Percentiles rank a stretch among this genome's conserved stretches.
These are phyloP conservation scores for Venustaconcha ellipsiformis DNA, from an alignment of 1,140 invertebrate genomes.

Conservation along the genomic window DNA sequence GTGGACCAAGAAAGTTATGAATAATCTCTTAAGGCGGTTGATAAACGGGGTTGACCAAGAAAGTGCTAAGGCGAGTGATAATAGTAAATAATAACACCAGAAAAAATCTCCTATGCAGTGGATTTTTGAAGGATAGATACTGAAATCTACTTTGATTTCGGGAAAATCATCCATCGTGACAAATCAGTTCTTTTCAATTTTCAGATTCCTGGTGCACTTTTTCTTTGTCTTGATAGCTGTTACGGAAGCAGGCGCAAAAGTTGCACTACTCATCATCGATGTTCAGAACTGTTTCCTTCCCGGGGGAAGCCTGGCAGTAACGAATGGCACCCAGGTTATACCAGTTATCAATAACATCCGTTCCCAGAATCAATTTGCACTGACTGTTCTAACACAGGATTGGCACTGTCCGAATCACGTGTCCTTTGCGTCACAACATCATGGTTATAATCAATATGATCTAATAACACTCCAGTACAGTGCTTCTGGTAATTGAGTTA, in stretches of 20 bases:
- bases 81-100: too few species aligned
- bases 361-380: slow-evolving; percentile 31
- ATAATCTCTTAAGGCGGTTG: too few species aligned
- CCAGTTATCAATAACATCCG: slow-evolving; percentile 52
- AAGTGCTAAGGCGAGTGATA: too few species aligned
- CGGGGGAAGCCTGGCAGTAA: slow-evolving; percentile 44
- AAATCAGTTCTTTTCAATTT: too few species aligned
- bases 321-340: slow-evolving; percentile 40
- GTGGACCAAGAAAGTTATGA: too few species aligned
- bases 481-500: slow-evolving; percentile 26
- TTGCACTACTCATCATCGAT: slow-evolving; percentile 52
- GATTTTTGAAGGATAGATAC: too few species aligned
- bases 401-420: slow-evolving; percentile 57
- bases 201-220: too few species aligned
- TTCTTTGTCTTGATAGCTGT: too few species aligned
- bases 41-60: too few species aligned
- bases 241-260: background rate
- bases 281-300: slow-evolving; percentile 58
- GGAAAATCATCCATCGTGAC: too few species aligned
- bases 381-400: slow-evolving; percentile 54
- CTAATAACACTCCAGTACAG: slow-evolving; percentile 37
- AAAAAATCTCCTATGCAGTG: too few species aligned
- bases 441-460: slow-evolving; percentile 7
- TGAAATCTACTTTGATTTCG: too few species aligned
- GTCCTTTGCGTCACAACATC: slow-evolving; percentile 56